Conservation (phyloP, 2,113 vertebrate genomes). For the Seriola dumerili region DNA sequence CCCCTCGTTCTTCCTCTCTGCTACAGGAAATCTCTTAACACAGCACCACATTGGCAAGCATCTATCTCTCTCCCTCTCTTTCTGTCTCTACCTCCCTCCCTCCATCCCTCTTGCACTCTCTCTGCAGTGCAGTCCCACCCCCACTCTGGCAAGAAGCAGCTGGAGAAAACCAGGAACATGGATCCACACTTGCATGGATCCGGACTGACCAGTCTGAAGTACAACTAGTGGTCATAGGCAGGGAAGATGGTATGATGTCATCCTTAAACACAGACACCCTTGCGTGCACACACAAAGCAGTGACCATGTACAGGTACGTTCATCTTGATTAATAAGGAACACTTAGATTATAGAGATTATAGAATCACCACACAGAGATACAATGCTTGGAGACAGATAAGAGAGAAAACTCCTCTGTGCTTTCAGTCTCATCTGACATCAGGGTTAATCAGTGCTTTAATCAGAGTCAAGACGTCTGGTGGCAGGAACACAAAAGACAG, state of each 20-base stretch:
- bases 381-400: slow-evolving; percentile 23
- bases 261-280: slow-evolving; percentile 16
- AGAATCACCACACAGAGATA: slow-evolving; percentile 16
- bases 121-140: slow-evolving; percentile 81
- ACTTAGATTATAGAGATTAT: slow-evolving; percentile 23
- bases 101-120: slow-evolving; percentile 45
- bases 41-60: slow-evolving; percentile 40
- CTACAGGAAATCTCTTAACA: slow-evolving; percentile 47
- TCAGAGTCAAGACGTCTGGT: slow-evolving; percentile 32
- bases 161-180: slow-evolving; percentile 76
- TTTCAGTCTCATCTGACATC: slow-evolving; percentile 38
- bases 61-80: slow-evolving; percentile 36
- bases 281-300: not conserved
- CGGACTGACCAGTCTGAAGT: slow-evolving; percentile 57
- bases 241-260: slow-evolving; percentile 61
- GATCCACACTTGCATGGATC: slow-evolving; percentile 53
- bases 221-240: slow-evolving; percentile 16
- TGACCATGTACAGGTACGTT: not conserved
- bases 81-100: slow-evolving; percentile 15
- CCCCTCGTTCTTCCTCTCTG: slow-evolving; percentile 43
- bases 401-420: not conserved
- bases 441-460: slow-evolving; percentile 20
- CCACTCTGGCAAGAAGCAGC: slow-evolving; percentile 63
- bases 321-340: slow-evolving; percentile 5
- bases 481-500: slow-evolving; percentile 29